Base-by-base conservation (phyloP, 2,888 invertebrate genomes). In the Quadroppia sp. region DNA sequence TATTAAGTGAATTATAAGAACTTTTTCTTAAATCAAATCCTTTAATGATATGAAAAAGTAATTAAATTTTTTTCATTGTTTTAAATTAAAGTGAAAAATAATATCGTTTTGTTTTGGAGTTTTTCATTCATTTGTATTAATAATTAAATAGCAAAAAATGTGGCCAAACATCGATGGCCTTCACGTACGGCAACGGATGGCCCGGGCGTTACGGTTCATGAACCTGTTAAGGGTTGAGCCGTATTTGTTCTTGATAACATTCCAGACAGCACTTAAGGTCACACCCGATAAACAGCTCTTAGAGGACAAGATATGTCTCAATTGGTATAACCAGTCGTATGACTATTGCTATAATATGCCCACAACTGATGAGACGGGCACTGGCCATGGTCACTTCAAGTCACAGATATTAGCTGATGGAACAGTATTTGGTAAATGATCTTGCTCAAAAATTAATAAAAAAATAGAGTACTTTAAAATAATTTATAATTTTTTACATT, bases 221-320 rank as follows among this genome's bases (percentile, higher is more conserved):
- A 59, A 61, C 9, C 15, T 72, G 0, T 30, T 72, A 3, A 30
- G 36, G 9, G 59, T 72, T n/a, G 72, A 72, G 48, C 72, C 72
- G 4, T 23, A n/a, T 0, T 59, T 48, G 1, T 72, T 72, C n/a
- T 17, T 72, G n/a, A 1, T 42, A 9, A 67, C 67, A 11, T 59
- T 72, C n/a, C 40, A 61, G 32, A 1, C n/a, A 1, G 1, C 36
- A 17, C 61, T 72, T 7, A 72, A 72, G 28, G 17, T 4, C 7
- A 42, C 61, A 3, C 72, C 72, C 3, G 13, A 11, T 28, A 40
- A 17, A 40, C 72, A 67, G 28, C 23, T 72, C n/a, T 7, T 61
- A 11, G 61, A 72, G 59, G 72, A 72, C 23, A 72, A 72, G 40
- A 72, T 72, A 17, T 72, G 72, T 45, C 25, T 1, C 17, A 7